A percentile compares a stretch with the other conserved stretches of the same genome.
Conservation (phyloP, 2,797 vertebrate species). For the Atherinosoma microstoma region DNA sequence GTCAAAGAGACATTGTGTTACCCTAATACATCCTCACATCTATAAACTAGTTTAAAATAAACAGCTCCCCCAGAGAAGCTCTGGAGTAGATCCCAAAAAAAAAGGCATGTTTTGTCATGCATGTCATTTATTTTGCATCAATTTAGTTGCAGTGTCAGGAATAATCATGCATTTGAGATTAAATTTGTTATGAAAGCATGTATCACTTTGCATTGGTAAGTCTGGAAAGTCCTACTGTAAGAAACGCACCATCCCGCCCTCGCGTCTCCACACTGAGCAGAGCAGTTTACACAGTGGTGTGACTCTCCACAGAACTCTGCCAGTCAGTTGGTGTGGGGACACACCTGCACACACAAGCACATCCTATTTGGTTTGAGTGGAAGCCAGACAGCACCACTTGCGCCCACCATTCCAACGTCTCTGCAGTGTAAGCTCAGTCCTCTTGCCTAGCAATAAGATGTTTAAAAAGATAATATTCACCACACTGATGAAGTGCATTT, state of each 20-base stretch:
- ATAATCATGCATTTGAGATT: background rate
- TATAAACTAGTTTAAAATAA: conserved; percentile 45
- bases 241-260: background rate
- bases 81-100: conserved; percentile 15
- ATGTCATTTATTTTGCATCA: background rate
- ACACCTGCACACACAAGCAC: conserved; percentile 38
- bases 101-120: background rate
- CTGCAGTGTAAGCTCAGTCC: background rate
- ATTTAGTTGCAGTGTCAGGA: background rate
- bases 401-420: conserved; percentile 2
- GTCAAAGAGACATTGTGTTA: conserved; percentile 36
- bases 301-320: conserved; percentile 44
- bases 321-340: conserved; percentile 24
- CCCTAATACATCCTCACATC: conserved; percentile 18
- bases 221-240: conserved; percentile 8
- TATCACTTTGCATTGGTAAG: conserved; percentile 17
- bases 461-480: conserved; percentile 13
- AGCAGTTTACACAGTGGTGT: conserved; percentile 45
- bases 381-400: conserved; percentile 26
- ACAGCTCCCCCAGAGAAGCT: background rate
- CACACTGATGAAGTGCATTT: background rate
- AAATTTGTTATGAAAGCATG: conserved; percentile 15
- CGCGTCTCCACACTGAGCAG: conserved; percentile 17
- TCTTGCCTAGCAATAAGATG: conserved; percentile 10
- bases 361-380: conserved; percentile 40